phyloP scores from a whole-genome alignment of 2,888 invertebrate genomes.

The Sepiola atlantica region DNA sequence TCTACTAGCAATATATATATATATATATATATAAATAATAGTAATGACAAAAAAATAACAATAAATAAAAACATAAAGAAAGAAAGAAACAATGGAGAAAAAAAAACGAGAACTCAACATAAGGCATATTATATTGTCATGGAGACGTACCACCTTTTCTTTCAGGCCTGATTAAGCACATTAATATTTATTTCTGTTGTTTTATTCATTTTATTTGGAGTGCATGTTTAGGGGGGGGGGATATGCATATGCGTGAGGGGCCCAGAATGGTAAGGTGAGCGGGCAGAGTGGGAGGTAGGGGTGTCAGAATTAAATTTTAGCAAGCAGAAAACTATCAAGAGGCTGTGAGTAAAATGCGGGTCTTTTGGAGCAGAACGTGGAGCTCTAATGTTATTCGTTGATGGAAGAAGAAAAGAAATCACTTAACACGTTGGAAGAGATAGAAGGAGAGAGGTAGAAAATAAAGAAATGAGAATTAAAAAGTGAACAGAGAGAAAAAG shows the following conservation, averaged over 20 bases:
- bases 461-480: neutral
- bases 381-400: neutral
- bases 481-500: neutral
- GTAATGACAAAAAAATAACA: neutral
- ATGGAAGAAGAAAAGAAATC: neutral
- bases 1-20: neutral
- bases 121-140: neutral
- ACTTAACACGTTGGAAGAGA: neutral
- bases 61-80: too few species aligned
- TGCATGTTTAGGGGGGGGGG: neutral
- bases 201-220: neutral
- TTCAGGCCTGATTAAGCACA: neutral
- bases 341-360: neutral
- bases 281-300: neutral
- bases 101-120: neutral
- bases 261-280: neutral
- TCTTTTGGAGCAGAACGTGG: conserved; percentile 16
- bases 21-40: neutral
- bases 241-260: too few species aligned
- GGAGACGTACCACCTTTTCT: neutral
- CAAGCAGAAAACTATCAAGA: neutral
- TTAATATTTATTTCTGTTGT: neutral
- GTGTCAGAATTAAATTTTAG: neutral
- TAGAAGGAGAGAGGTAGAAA: neutral
- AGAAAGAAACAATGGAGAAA: too few species aligned